Evolutionary conservation across 2,888 invertebrate species (phyloP), one percentile per base, ranked within the genome.

Genomic region (Melipona bicolor): DNA sequence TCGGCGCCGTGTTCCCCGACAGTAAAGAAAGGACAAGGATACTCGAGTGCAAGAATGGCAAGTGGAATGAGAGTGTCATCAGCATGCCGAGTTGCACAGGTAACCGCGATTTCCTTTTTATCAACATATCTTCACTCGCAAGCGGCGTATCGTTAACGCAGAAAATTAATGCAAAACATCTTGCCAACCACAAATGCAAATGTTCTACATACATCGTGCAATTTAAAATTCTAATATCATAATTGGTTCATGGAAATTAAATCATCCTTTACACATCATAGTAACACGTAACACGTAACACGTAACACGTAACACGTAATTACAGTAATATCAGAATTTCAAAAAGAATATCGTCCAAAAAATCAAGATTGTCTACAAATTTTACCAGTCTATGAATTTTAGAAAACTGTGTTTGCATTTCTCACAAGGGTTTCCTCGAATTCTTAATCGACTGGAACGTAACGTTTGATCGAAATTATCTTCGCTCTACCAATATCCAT

Each of bases 1-100:
- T 96, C 72, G 96, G 96, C 79, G 96, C 95, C 91, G 95, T 96
- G 92, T 97, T 97, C 94, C 96, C 96, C 24, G 97, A 97, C 92
- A 96, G 96, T n/a, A 95, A 95, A 86, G 95, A 95, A 93, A 96
- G 96, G 93, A 95, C 95, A 91, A 96, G 96, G 79, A 95, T 96
- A 71, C 92, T 97, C 87, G 95, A 95, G 93, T 97, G 97, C 94
- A 95, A 96, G 80, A 95, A 96, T 87, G 96, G 96, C 90, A 95
- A 95, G 89, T 97, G 97, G 97, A 96, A 96, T 93, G 94, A 93
- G 87, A 93, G 90, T 86, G 88, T 88, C 65, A 95, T 95, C 87
- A 95, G 95, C 79, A 94, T 96, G 88, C 96, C 97, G 83, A 95
- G 95, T 90, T 97, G 97, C 94, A 94, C 96, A 91, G 96, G 97